Evolutionary conservation across 2,113 vertebrate genomes (phyloP).

Genomic region (Callorhinus ursinus): DNA sequence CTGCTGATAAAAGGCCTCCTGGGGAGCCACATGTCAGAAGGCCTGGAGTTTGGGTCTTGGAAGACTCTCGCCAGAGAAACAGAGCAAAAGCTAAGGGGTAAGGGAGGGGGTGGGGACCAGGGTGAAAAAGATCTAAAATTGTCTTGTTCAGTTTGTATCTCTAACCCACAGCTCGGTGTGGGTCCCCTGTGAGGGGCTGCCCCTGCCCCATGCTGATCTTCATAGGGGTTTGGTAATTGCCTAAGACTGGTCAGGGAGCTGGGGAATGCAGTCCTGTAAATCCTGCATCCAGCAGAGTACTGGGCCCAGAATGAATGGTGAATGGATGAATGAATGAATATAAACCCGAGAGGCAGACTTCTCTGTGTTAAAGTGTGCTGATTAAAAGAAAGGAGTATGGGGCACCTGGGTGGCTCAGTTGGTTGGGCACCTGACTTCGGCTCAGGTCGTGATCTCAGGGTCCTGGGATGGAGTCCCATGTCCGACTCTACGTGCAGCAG

Average conservation of each 20-base stretch:
- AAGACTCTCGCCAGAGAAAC: not conserved
- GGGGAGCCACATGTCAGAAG: not conserved
- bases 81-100: not conserved
- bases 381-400: not conserved
- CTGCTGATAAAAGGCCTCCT: conserved; percentile 54
- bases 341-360: not conserved
- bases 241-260: not conserved
- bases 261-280: not conserved
- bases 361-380: not conserved
- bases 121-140: not conserved
- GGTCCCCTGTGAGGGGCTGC: not conserved
- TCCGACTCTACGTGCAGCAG: too few relatives aligned
- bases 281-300: not conserved
- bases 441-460: too few relatives aligned
- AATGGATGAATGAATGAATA: not conserved
- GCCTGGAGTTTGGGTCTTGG: not conserved
- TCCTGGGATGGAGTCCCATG: too few relatives aligned
- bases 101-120: not conserved
- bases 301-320: not conserved
- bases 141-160: not conserved
- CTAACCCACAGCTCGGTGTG: not conserved
- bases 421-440: too few relatives aligned
- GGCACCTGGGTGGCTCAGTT: too few relatives aligned
- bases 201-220: not conserved
- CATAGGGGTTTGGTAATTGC: not conserved